Evolutionary conservation across 2,113 vertebrate genomes (phyloP), one percentile per base, ranked within the genome.

Genomic region (Garra rufa): DNA sequence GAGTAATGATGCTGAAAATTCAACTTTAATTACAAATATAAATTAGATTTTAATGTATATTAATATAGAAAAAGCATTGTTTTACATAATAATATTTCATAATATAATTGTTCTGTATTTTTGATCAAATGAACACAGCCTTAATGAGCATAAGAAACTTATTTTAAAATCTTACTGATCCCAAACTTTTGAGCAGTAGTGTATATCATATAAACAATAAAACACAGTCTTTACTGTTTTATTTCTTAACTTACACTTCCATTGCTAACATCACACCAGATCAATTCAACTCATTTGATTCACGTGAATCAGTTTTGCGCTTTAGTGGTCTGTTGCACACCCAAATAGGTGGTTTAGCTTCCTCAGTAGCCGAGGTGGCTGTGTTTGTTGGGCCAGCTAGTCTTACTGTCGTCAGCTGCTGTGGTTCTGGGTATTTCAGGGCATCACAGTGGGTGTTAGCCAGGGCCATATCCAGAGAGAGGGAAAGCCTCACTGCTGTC

Each of bases 391-490:
- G 21, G 19, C 61, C 44, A 86, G 75, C 80, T 65, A 83, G 89
- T 83, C 89, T 76, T 82, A 59, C 50, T 82, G 85, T 90, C 86
- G 63, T 88, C 84, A 86, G 88, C 90, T 83, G 80, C 61, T 81
- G 86, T 59, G 91, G 89, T 92, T 91, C 85, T 61, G 87, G 74
- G 88, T 92, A 89, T 93, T 93, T 92, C 82, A 87, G 91, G 89
- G 89, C 77, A 73, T 78, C 76, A 34, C 55, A 44, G 90, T 90
- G 90, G 92, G 91, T 91, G 93, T 92, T 82, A 85, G 87, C 84
- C 50, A 77, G 89, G 57, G 79, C 82, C 21, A 34, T 24, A 43
- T 83, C 28, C 78, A 83, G 82, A 82, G 85, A 90, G 90, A 91
- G 89, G 90, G 82, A 87, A 34, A 85, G 82, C 85, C 85, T 87